Evolutionary conservation across 2,888 invertebrate genomes (phyloP).

Genomic region (Macaria notata): DNA sequence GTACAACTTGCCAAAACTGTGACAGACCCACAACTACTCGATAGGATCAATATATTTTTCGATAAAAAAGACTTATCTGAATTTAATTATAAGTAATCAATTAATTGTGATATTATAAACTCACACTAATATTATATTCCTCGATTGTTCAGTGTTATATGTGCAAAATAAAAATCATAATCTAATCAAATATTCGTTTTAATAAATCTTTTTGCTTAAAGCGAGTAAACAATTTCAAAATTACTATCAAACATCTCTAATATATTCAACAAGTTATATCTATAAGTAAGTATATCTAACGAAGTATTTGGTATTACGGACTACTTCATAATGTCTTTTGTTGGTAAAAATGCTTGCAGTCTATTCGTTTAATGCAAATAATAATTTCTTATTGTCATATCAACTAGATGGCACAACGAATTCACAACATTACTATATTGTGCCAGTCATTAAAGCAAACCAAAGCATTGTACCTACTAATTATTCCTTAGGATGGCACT

Average conservation of each 20-base stretch:
- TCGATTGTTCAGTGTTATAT: conserved; percentile 67
- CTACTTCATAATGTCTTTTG: conserved; percentile 67
- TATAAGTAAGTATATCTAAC: conserved; percentile 35
- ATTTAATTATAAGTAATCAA: conserved; percentile 69
- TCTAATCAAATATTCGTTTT: conserved; percentile 51
- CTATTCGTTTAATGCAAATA: conserved; percentile 40
- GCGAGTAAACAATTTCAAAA: conserved; percentile 48
- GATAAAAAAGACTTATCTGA: conserved; percentile 76
- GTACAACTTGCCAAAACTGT: conserved; percentile 71
- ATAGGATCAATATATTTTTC: conserved; percentile 79
- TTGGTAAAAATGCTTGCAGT: conserved; percentile 55
- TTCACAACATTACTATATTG: conserved; percentile 57
- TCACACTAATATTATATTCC: conserved; percentile 62
- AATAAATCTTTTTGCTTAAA: conserved; percentile 55
- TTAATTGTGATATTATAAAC: conserved; percentile 57
- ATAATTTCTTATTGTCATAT: conserved; percentile 18
- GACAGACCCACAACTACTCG: conserved; percentile 73
- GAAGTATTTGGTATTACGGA: conserved; percentile 70
- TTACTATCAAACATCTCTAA: conserved; percentile 51
- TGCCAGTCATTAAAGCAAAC: conserved; percentile 63
- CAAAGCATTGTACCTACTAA: conserved; percentile 59
- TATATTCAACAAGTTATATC: conserved; percentile 51
- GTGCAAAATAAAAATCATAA: conserved; percentile 66
- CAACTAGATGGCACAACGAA: conserved; percentile 67
- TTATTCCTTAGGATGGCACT: conserved; percentile 61